Conservation (phyloP, 2,797 vertebrate species). For the Alcedo quadribrachys region DNA sequence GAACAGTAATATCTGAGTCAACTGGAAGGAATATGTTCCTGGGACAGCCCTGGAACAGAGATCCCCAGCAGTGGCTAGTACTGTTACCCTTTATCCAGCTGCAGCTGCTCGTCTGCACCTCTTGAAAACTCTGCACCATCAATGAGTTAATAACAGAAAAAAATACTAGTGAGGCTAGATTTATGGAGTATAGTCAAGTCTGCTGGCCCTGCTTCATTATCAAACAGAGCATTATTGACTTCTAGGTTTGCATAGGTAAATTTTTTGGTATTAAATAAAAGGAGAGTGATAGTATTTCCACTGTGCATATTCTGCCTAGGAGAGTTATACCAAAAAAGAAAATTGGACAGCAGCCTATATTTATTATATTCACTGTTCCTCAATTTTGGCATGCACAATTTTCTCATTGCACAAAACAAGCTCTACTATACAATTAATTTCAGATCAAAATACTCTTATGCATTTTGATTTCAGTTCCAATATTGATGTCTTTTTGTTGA, state of each 20-base stretch:
- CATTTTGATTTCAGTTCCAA: slow-evolving; percentile 67
- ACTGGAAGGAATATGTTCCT: neutral
- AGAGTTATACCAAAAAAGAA: neutral
- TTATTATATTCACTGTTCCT: slow-evolving; percentile 44
- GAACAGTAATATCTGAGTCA: neutral
- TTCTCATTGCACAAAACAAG: slow-evolving; percentile 41
- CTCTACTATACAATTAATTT: slow-evolving; percentile 59
- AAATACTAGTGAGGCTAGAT: neutral
- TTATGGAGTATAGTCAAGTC: neutral
- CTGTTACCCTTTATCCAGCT: neutral
- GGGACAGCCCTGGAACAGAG: neutral
- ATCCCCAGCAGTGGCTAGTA: neutral
- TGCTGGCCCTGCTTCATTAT: neutral
- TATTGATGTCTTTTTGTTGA: slow-evolving; percentile 47
- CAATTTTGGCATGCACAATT: slow-evolving; percentile 31
- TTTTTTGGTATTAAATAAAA: neutral
- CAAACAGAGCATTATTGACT: neutral
- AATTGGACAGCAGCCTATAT: neutral
- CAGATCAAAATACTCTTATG: slow-evolving; percentile 52
- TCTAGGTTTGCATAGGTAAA: neutral
- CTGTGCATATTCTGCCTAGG: neutral
- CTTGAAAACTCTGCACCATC: neutral
- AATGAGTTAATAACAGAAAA: neutral
- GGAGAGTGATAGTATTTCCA: neutral
- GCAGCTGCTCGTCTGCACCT: neutral